Base-by-base conservation (phyloP, 2,888 invertebrate species). In the Melanargia galathea region DNA sequence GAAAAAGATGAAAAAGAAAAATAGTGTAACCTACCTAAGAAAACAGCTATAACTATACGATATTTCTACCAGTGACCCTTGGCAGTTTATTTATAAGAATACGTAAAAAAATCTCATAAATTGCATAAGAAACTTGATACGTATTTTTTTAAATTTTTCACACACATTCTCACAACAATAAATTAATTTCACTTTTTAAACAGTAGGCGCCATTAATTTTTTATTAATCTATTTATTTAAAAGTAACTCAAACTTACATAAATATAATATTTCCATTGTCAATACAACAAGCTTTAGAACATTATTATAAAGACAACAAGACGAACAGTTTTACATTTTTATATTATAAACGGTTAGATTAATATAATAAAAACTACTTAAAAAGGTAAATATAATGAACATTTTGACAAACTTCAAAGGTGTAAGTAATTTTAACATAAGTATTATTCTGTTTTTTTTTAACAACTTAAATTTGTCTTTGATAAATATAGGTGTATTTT, bases 231-330 rank as follows among this genome's bases (percentile, higher is more conserved):
- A 33, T n/a, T 11, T 8, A 11, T 16, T 16, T 16, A 10, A 30
- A 10, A 38, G 22, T 26, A 33, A 16, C 16, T 43, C 24, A 46
- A 48, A 51, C 64, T 48, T 45, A 52, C 46, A 38, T 38, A 74
- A 76, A 79, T 51, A 35, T 35, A 52, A 82, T 77, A 87, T 85
- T 86, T 86, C 80, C 87, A 87, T 63, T 84, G 87, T 83, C 86
- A 88, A 82, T 71, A 67, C 61, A 65, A 54, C 54, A 54, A 64
- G 64, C 16, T n/a, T 30, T 16, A 46, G 40, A 46, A 20, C 18
- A 30, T 24, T 16, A 46, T 33, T 40, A 38, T 43, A 43, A 63
- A 43, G 54, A 46, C 22, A 55, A 55, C 52, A 54, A n/a, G 10
- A 59, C 18, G 18, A 18, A 18, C 33, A 49, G 11, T 51, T 60